Evolutionary conservation across 2,888 invertebrate genomes (phyloP).

Genomic region (Coremacera marginata): DNA sequence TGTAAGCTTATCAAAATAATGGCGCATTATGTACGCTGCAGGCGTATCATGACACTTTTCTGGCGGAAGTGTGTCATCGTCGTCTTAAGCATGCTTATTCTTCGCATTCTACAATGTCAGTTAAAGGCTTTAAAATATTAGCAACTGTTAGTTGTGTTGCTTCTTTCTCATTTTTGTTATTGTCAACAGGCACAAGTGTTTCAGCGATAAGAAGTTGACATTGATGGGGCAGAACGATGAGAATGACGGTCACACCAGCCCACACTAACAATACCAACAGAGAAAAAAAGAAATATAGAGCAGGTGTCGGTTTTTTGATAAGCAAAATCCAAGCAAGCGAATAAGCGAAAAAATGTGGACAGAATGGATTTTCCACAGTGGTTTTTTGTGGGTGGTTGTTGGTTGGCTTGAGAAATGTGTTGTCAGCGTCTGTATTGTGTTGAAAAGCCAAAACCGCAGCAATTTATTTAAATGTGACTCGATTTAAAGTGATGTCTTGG

Average conservation of each 20-base stretch:
- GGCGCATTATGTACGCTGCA: too few relatives aligned
- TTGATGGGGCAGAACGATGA: neutral
- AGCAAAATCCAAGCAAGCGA: neutral
- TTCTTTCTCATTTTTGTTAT: neutral
- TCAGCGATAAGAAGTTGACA: conserved; percentile 3
- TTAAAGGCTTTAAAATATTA: conserved; percentile 5
- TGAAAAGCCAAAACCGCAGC: conserved; percentile 37
- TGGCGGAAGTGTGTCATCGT: too few relatives aligned
- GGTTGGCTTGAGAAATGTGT: too few relatives aligned
- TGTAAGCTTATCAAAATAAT: too few relatives aligned
- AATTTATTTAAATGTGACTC: conserved; percentile 54
- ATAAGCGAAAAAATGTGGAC: neutral
- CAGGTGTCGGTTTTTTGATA: neutral
- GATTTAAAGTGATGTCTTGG: conserved; percentile 46
- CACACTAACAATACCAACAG: neutral
- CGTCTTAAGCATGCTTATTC: neutral
- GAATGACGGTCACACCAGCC: neutral
- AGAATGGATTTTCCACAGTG: neutral
- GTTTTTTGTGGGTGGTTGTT: neutral
- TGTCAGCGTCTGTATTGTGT: neutral
- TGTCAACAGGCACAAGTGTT: conserved; percentile 9
- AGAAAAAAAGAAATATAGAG: too few relatives aligned
- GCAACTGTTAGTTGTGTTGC: neutral
- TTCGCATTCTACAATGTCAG: neutral
- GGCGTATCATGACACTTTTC: too few relatives aligned